A percentile compares a stretch with the other conserved stretches of the same genome.
Conservation (phyloP, 2,888 invertebrate genomes). For the Oligia latruncula region DNA sequence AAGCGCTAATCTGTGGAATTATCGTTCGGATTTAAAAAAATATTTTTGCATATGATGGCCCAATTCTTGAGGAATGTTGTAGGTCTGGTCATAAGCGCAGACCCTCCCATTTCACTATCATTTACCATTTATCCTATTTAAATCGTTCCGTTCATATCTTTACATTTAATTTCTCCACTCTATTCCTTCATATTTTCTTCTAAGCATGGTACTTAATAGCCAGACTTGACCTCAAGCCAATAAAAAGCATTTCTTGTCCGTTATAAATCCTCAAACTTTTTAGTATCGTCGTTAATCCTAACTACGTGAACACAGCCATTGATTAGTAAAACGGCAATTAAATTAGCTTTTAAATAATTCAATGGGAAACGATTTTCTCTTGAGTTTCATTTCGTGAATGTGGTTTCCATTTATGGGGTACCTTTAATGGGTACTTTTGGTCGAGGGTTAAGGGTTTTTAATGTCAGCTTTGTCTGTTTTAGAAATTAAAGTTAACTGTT, state of each 20-base stretch:
- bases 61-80: no score
- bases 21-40: no score
- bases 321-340: constrained; percentile 22
- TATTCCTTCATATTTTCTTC: not conserved
- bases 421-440: not conserved
- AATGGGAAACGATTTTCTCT: constrained; percentile 36
- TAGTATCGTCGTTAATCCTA: constrained; percentile 18
- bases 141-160: not conserved
- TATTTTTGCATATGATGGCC: no score
- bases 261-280: constrained; percentile 13
- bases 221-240: not conserved
- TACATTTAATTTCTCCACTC: not conserved
- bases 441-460: not conserved
- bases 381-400: constrained; percentile 22
- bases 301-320: not conserved
- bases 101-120: no score
- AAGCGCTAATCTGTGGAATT: no score
- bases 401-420: not conserved
- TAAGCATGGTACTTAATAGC: not conserved
- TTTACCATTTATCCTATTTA: not conserved
- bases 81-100: no score
- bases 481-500: not conserved
- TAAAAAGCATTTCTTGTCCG: constrained; percentile 21
- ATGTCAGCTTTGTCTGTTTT: not conserved
- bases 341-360: constrained; percentile 22